phyloP scores from a whole-genome alignment of 2,113 vertebrate species.

The Ivindomyrus marchei region DNA sequence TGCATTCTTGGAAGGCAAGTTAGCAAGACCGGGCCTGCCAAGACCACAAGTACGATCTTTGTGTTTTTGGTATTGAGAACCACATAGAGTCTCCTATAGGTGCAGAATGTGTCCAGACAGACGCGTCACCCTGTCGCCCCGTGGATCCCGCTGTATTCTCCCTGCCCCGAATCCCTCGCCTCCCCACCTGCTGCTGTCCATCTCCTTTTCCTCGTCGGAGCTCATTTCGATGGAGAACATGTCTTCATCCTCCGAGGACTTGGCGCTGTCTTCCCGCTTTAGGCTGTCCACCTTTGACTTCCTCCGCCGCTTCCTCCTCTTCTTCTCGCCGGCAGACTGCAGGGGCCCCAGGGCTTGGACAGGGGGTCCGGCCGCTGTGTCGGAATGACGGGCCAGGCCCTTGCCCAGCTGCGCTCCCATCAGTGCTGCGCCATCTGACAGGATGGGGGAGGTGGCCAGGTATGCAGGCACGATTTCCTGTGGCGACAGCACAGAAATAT shows the following conservation, averaged over 20 bases:
- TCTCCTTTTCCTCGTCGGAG: slow-evolving; percentile 64
- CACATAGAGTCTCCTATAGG: neutral
- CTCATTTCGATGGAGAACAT: slow-evolving; percentile 74
- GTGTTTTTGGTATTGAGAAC: neutral
- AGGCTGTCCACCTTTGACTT: slow-evolving; percentile 67
- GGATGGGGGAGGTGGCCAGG: slow-evolving; percentile 87
- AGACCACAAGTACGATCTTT: neutral
- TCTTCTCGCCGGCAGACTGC: slow-evolving; percentile 46
- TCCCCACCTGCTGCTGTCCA: slow-evolving; percentile 49
- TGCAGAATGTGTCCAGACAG: neutral
- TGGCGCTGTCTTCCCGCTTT: slow-evolving; percentile 60
- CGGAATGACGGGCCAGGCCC: slow-evolving; percentile 50
- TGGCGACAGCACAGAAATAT: slow-evolving; percentile 10
- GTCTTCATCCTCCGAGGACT: slow-evolving; percentile 68
- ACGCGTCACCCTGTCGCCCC: neutral
- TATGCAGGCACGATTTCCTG: slow-evolving; percentile 81
- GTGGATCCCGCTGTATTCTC: neutral
- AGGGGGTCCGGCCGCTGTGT: slow-evolving; percentile 35
- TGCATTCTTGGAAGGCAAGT: neutral
- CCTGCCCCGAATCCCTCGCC: neutral
- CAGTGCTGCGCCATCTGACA: slow-evolving; percentile 67
- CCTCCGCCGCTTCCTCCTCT: slow-evolving; percentile 70
- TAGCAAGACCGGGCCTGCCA: neutral
- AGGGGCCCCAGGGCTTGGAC: slow-evolving; percentile 50
- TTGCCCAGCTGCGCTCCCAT: slow-evolving; percentile 80